Conservation (phyloP, 2,113 vertebrate genomes). For the Oncorhynchus keta region DNA sequence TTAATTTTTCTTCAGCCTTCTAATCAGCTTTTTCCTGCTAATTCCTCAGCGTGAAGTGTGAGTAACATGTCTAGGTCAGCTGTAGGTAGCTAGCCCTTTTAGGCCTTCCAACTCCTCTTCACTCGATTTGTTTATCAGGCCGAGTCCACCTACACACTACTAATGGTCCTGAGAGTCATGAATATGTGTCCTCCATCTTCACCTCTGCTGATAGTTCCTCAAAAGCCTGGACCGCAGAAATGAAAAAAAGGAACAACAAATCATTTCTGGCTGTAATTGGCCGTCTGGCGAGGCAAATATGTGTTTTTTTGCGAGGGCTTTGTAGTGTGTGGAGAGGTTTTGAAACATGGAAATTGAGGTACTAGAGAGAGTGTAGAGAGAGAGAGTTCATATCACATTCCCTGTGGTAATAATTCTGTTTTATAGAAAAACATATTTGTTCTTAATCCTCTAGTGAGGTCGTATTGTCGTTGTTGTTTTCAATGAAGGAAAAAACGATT, state of each 20-base stretch:
- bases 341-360: conserved; percentile 19
- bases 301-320: conserved; percentile 23
- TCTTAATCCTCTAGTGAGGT: too few relatives aligned
- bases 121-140: conserved; percentile 44
- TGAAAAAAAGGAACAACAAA: conserved; percentile 59
- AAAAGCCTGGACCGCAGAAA: conserved; percentile 46
- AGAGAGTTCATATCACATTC: too few relatives aligned
- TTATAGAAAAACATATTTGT: too few relatives aligned
- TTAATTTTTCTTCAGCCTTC: conserved; percentile 40
- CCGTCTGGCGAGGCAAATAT: conserved; percentile 49
- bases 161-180: conserved; percentile 53
- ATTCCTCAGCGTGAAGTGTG: conserved; percentile 37
- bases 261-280: conserved; percentile 52
- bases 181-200: conserved; percentile 57
- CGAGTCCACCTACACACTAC: conserved; percentile 53
- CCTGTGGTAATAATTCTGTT: conserved; percentile 5
- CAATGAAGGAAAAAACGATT: neutral
- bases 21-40: conserved; percentile 53
- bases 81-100: conserved; percentile 28
- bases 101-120: conserved; percentile 29
- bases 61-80: conserved; percentile 42
- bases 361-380: conserved; percentile 15
- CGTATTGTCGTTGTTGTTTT: too few relatives aligned
- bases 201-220: conserved; percentile 43
- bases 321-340: conserved; percentile 44